Base-by-base conservation (phyloP, 2,888 invertebrate species). In the Euplagia quadripunctaria region DNA sequence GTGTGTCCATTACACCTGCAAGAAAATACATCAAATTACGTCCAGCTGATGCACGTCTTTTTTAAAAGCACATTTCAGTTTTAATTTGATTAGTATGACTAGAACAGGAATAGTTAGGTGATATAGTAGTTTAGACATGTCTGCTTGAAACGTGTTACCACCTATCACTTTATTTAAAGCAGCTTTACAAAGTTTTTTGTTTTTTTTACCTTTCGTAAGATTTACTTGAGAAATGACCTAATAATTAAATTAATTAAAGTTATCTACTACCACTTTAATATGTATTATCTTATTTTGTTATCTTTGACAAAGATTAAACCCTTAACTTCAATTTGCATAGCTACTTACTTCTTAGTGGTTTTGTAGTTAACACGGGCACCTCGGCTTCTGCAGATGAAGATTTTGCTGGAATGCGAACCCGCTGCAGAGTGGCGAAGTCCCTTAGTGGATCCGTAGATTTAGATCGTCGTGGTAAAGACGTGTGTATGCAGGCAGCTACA, bases 371-470 rank as follows among this genome's bases (percentile, higher is more conserved):
- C 6, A 97, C 96, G 0, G 98, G 98, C 74, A 98, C 97, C 88
- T 98, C 97, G 0, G 97, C 97, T 88, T 97, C 98, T 0, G 98
- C 97, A 11, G 97, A 97, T 2, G 97, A 97, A 0, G 97, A 97
- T 89, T 98, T 98, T 3, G 96, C 96, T 2, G 97, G 96, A 58
- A 96, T 91, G 71, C 96, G 96, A 14, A 92, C 94, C 84, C 96
- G 96, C 80, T 97, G 97, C 85, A 97, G 64, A 96, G 97, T 87
- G 95, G 96, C 73, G 96, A 90, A 82, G 96, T 97, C 81, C 6
- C 77, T 96, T 96, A 85, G 76, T 1, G 97, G 97, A 91, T 97
- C 97, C 31, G 97, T 97, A 7, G 97, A 97, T 84, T 97, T 97
- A 0, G 97, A 97, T 74, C 97, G 96, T 73, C 97, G 94, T 41